Percentiles rank a stretch among this genome's conserved stretches.
Conservation (phyloP, 2,797 vertebrate species). For the Molossus alvarezi region DNA sequence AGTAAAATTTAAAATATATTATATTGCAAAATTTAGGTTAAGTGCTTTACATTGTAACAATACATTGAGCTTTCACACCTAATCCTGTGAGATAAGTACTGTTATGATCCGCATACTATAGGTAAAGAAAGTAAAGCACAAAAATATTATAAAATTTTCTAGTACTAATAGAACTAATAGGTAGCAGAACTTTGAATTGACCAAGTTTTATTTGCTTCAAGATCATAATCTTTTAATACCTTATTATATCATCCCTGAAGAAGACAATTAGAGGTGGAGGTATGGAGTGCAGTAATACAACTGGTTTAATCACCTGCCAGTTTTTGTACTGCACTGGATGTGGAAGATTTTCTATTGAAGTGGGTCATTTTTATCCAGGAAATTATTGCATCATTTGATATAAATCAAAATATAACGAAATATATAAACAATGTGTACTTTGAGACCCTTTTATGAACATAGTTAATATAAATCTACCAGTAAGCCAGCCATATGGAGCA, state of each 20-base stretch:
- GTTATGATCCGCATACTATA: not conserved
- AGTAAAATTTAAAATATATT: not conserved
- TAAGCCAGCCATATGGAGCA: not conserved
- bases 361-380: not conserved
- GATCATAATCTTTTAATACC: not conserved
- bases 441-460: not conserved
- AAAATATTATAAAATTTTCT: conserved; percentile 42
- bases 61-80: not conserved
- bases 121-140: conserved; percentile 35
- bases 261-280: not conserved
- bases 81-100: not conserved
- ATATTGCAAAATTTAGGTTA: conserved; percentile 1
- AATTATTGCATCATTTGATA: conserved; percentile 32
- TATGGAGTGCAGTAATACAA: not conserved
- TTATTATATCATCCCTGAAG: not conserved
- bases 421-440: not conserved
- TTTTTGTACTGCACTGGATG: not conserved
- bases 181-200: not conserved
- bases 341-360: not conserved
- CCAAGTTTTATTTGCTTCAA: not conserved
- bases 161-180: not conserved
- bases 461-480: conserved; percentile 16
- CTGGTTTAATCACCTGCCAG: not conserved
- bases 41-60: not conserved
- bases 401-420: conserved; percentile 14